These are phyloP conservation scores for Zophobas atratus DNA, from an alignment of 1,140 invertebrate species.

Conservation along the genomic window DNA sequence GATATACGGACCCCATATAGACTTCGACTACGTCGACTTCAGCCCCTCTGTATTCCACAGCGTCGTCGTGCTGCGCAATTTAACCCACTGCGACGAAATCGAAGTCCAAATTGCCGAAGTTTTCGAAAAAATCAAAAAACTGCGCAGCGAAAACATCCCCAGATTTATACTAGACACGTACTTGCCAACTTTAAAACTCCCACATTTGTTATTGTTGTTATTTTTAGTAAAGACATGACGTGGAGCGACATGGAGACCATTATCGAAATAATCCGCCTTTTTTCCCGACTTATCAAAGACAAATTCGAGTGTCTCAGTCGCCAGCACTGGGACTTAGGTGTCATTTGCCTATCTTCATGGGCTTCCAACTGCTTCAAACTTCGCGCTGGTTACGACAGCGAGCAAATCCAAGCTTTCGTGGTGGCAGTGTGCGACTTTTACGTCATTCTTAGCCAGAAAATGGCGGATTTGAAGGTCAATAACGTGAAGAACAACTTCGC, in stretches of 20 bases:
- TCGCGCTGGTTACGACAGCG: constrained; percentile 51
- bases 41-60: constrained; percentile 46
- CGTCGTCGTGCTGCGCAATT: constrained; percentile 55
- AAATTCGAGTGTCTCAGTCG: constrained; percentile 68
- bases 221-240: constrained; percentile 65
- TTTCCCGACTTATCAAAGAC: constrained; percentile 63
- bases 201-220: constrained; percentile 35
- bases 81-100: constrained; percentile 59
- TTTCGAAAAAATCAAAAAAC: constrained; percentile 56
- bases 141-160: constrained; percentile 52
- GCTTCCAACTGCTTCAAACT: constrained; percentile 65
- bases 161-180: constrained; percentile 55
- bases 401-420: constrained; percentile 69
- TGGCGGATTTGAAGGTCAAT: constrained; percentile 68
- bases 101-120: constrained; percentile 60
- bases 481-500: constrained; percentile 68
- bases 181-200: constrained; percentile 10
- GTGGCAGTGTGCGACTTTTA: constrained; percentile 71
- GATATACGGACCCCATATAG: constrained; percentile 56
- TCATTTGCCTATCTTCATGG: constrained; percentile 78
- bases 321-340: constrained; percentile 77
- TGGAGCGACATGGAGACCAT: constrained; percentile 66
- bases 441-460: constrained; percentile 67
- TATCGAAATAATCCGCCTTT: constrained; percentile 67
- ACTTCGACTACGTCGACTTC: constrained; percentile 56